phyloP scores from a whole-genome alignment of 2,888 invertebrate species.

The Pseudoips prasinana region DNA sequence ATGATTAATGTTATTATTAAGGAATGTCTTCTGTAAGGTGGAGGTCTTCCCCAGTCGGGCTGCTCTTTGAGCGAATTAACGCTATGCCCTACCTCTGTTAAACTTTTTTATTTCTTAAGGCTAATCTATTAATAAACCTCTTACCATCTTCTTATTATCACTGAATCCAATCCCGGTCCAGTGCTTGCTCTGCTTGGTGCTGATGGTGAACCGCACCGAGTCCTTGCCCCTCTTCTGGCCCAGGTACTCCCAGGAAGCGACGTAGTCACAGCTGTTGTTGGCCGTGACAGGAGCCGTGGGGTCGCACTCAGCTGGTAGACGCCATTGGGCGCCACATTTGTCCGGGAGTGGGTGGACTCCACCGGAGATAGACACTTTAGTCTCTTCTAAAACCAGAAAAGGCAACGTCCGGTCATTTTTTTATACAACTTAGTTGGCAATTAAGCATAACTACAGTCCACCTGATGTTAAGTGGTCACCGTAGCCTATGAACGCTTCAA shows the following conservation, averaged over 20 bases:
- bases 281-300: slow-evolving; percentile 42
- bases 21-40: too few relatives aligned
- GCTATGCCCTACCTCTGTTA: too few relatives aligned
- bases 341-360: slow-evolving; percentile 62
- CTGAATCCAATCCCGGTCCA: slow-evolving; percentile 97
- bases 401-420: too few relatives aligned
- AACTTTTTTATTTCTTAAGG: too few relatives aligned
- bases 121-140: too few relatives aligned
- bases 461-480: too few relatives aligned
- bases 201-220: slow-evolving; percentile 89
- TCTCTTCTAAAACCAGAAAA: slow-evolving; percentile 72
- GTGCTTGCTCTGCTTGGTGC: slow-evolving; percentile 87
- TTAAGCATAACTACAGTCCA: too few relatives aligned
- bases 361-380: slow-evolving; percentile 61
- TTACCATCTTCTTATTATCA: slow-evolving; percentile 90
- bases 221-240: slow-evolving; percentile 85
- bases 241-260: slow-evolving; percentile 90
- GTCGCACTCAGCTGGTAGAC: slow-evolving; percentile 86
- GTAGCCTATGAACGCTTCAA: too few relatives aligned
- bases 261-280: slow-evolving; percentile 88
- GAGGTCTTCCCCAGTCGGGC: too few relatives aligned
- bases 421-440: too few relatives aligned
- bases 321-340: slow-evolving; percentile 90
- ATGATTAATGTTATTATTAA: too few relatives aligned
- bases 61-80: too few relatives aligned